Base-by-base conservation (phyloP, 1,140 invertebrate genomes). In the Drosophila arizonae region DNA sequence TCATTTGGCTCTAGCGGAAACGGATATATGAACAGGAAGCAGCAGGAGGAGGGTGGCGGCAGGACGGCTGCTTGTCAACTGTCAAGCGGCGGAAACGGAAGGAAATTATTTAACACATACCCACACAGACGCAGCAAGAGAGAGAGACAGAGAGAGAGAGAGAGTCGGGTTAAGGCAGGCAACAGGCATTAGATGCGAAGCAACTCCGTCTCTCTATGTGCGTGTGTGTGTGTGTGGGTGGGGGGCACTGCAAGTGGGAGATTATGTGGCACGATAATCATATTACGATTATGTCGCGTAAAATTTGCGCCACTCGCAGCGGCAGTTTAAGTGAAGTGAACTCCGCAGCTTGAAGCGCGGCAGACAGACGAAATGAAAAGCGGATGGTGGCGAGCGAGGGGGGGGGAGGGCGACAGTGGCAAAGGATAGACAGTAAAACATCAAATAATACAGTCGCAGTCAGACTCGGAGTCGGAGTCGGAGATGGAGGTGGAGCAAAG, bases 251-350 rank as follows among this genome's bases (percentile, higher is more conserved):
- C 55, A 39, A 72, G 70, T 72, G 55, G 36, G 55, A 77, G 82
- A 78, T 82, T 88, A 82, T 86, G 76, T 86, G 63, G 72, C 72
- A 88, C 61, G 82, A 86, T 86, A 88, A 86, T 86, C 82, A 86
- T 88, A 86, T 88, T 86, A 86, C 82, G 82, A 86, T 86, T 86
- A 86, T 86, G 82, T 86, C 82, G 81, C 81, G 81, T 86, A 86
- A 86, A 81, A 81, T 87, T 87, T 87, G 60, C 70, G 68, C 74
- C 75, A 70, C 79, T 69, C 66, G 57, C 66, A 28, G 56, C 46
- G 30, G 45, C 65, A 45, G 46, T 68, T 68, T 33, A 61, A 62
- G 30, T 56, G 51, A 64, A 57, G 45, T 55, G 10, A 17, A 55
- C 62, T 66, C 4, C 56, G 26, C 41, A 46, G 61, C 13, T 54